Conservation (phyloP, 2,888 invertebrate genomes). For the Pandemis corylana region DNA sequence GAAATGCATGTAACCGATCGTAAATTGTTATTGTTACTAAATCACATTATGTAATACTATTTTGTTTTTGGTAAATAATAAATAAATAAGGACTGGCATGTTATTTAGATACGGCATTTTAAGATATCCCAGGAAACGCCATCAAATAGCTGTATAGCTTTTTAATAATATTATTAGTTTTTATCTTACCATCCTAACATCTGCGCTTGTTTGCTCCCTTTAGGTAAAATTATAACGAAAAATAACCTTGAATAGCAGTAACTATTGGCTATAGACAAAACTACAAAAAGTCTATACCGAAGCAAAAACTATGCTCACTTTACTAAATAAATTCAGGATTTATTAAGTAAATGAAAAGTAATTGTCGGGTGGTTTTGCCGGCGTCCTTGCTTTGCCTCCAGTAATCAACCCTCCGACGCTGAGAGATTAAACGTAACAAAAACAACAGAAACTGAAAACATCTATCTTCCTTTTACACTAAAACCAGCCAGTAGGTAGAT, state of each 20-base stretch:
- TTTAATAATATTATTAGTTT: no score
- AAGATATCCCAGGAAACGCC: no score
- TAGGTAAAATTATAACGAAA: neutral
- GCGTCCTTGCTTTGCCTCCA: slow-evolving; percentile 20
- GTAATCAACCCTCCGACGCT: slow-evolving; percentile 25
- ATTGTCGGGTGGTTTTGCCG: slow-evolving; percentile 11
- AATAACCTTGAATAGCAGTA: neutral
- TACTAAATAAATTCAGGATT: slow-evolving; percentile 19
- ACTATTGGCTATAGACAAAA: neutral
- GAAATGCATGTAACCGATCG: no score
- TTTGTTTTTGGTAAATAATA: no score
- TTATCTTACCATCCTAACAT: no score
- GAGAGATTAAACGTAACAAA: slow-evolving; percentile 27
- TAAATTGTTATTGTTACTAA: no score
- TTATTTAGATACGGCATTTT: no score
- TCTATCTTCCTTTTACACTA: slow-evolving; percentile 16
- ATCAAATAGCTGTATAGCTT: no score
- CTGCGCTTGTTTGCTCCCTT: no score
- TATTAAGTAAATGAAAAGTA: slow-evolving; percentile 33
- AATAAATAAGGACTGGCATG: no score
- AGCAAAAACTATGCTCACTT: slow-evolving; percentile 16
- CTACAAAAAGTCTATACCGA: neutral
- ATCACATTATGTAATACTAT: no score
- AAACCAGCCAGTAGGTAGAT: neutral
- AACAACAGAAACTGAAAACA: slow-evolving; percentile 23